A percentile compares a stretch with the other conserved stretches of the same genome.
These are phyloP conservation scores for Phalacrocorax aristotelis DNA, from an alignment of 2,113 vertebrate genomes.

Conservation along the genomic window DNA sequence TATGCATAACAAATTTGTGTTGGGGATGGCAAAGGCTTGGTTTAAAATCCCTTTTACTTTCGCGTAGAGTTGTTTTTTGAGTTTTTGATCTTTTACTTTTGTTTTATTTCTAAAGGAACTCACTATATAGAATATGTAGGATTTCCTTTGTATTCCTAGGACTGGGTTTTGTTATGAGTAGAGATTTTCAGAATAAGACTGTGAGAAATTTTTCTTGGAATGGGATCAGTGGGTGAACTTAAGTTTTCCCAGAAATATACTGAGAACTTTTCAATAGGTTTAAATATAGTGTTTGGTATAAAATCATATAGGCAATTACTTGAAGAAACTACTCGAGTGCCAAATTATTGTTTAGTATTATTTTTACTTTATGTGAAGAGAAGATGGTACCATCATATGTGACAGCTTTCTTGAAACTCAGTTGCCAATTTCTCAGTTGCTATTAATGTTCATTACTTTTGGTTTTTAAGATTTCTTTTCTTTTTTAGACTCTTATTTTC, in stretches of 20 bases:
- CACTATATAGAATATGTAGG: not conserved
- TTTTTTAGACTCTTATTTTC: not conserved
- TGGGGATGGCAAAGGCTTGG: not conserved
- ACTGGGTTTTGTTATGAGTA: not conserved
- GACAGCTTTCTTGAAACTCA: not conserved
- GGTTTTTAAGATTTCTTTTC: not conserved
- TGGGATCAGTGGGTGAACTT: not conserved
- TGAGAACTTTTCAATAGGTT: not conserved
- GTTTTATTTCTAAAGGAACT: not conserved
- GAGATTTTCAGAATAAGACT: not conserved
- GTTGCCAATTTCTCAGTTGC: not conserved
- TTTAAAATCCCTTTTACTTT: not conserved
- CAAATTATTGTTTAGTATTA: not conserved
- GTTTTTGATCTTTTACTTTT: not conserved
- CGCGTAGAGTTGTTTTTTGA: not conserved
- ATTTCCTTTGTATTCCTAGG: not conserved
- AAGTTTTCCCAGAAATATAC: not conserved
- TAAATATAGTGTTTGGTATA: not conserved
- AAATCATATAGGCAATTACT: not conserved
- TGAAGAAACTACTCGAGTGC: not conserved
- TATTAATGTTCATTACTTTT: not conserved
- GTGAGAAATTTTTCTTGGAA: not conserved
- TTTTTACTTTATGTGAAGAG: not conserved
- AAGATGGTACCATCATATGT: not conserved
- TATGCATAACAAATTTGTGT: fast-evolving